These are phyloP conservation scores for Xenus cinereus DNA, from an alignment of 2,113 vertebrate species.

Conservation along the genomic window DNA sequence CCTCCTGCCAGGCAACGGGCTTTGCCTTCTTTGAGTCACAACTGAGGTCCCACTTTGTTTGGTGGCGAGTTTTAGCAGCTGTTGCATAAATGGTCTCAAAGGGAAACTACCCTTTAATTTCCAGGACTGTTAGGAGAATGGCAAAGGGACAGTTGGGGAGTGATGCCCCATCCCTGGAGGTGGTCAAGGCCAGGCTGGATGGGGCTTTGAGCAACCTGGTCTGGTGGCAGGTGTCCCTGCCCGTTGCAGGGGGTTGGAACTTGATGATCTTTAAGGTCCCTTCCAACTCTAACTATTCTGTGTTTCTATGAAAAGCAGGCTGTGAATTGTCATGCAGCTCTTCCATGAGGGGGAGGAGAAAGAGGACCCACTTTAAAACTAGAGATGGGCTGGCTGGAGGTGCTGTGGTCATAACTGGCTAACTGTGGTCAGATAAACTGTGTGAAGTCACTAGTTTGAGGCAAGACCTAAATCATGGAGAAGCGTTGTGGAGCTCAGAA, in stretches of 20 bases:
- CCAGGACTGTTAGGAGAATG: neutral
- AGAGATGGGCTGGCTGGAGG: neutral
- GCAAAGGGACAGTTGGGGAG: too few species aligned
- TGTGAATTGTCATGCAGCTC: neutral
- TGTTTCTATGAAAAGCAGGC: neutral
- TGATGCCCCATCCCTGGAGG: neutral
- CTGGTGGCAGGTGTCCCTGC: too few species aligned
- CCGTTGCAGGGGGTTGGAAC: too few species aligned
- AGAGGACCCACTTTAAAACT: neutral
- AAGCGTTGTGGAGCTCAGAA: neutral
- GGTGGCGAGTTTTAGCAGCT: neutral
- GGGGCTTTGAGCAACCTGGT: too few species aligned
- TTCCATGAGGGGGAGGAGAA: neutral
- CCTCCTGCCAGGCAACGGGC: neutral
- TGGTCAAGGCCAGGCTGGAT: too few species aligned
- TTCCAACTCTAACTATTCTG: too few species aligned
- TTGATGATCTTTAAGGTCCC: too few species aligned
- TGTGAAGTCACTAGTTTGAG: neutral
- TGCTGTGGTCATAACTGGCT: neutral
- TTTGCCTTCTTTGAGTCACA: neutral
- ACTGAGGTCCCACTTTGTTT: neutral
- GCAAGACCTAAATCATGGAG: neutral
- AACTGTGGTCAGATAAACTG: neutral
- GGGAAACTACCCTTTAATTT: neutral
- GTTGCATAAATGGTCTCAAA: neutral